Evolutionary conservation across 1,140 invertebrate species (phyloP).

Genomic region (Idris sp.): DNA sequence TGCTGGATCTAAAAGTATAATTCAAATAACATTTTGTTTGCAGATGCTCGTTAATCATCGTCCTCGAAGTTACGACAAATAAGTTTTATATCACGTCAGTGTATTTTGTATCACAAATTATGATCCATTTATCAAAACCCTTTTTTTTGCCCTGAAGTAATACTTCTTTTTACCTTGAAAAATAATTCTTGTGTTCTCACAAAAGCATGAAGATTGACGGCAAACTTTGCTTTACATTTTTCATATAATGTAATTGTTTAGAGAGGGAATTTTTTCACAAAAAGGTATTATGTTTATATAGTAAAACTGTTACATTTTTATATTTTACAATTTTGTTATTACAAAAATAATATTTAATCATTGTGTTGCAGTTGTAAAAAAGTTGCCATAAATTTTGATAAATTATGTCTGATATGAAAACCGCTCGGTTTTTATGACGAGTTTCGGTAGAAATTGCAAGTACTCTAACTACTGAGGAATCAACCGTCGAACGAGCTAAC

Average conservation of each 20-base stretch:
- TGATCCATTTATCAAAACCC: conserved; percentile 3
- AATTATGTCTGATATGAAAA: not conserved
- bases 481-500: conserved; percentile 11
- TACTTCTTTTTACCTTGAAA: conserved; percentile 3
- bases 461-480: conserved; percentile 9
- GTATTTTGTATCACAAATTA: conserved; percentile 1
- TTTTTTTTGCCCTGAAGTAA: not conserved
- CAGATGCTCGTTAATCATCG: not conserved
- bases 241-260: too few species aligned
- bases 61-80: not conserved
- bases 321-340: not conserved
- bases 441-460: conserved; percentile 11
- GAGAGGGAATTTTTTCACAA: too few species aligned
- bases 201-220: not conserved
- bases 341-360: too few species aligned
- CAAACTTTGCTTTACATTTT: conserved; percentile 13
- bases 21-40: not conserved
- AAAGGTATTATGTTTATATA: too few species aligned
- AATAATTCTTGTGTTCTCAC: not conserved
- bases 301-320: not conserved
- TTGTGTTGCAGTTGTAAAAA: too few species aligned
- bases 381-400: too few species aligned
- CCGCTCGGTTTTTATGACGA: not conserved
- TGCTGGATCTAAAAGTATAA: too few species aligned
- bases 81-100: too few species aligned